Conservation (phyloP, 1,140 invertebrate species). For the Drosophila tristis region DNA sequence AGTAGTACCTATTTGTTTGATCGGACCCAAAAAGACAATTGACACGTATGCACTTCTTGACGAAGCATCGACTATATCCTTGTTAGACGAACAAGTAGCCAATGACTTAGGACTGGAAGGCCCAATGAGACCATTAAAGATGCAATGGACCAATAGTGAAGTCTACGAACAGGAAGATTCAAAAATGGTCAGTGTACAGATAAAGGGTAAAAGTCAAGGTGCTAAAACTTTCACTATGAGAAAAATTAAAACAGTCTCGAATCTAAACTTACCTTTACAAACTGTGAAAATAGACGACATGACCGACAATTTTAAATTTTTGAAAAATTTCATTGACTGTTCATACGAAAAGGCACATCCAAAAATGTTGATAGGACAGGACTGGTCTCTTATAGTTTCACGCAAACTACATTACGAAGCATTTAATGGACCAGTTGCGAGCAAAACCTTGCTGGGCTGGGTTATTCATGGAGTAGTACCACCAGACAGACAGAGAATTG, state of each 20-base stretch:
- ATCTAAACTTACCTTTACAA: slow-evolving; percentile 5
- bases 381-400: background rate
- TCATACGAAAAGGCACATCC: background rate
- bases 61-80: too few species aligned
- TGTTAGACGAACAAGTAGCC: too few species aligned
- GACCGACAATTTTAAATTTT: background rate
- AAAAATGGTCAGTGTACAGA: slow-evolving; percentile 17
- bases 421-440: background rate
- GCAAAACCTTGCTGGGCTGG: background rate
- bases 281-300: background rate
- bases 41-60: too few species aligned
- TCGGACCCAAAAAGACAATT: too few species aligned
- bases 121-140: slow-evolving; percentile 9
- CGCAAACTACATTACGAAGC: background rate
- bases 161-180: slow-evolving; percentile 8
- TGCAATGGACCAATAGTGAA: slow-evolving; percentile 23
- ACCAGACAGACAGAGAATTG: background rate
- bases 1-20: too few species aligned
- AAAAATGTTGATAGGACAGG: slow-evolving; percentile 5
- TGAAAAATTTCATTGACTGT: background rate
- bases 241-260: slow-evolving; percentile 6
- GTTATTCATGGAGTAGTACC: slow-evolving; percentile 12
- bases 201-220: background rate
- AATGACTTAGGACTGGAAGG: background rate
- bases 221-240: slow-evolving; percentile 11